Conservation (phyloP, 1,140 invertebrate genomes). For the Agrypnia vestita region DNA sequence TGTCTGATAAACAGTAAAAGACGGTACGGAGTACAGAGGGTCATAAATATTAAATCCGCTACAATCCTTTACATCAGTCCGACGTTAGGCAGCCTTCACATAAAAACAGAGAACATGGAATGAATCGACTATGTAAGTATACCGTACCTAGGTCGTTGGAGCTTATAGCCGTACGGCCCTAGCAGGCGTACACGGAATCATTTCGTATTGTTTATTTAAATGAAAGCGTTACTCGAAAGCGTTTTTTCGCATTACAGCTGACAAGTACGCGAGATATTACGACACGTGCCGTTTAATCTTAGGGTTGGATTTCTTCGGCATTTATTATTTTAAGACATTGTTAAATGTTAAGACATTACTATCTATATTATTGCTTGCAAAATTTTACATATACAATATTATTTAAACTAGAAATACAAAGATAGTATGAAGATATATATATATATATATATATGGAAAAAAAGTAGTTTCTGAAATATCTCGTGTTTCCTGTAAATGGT, state of each 20-base stretch:
- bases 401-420: too few species aligned
- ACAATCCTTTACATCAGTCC: constrained; percentile 51
- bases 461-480: too few species aligned
- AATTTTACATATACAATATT: too few species aligned
- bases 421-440: too few species aligned
- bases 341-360: too few species aligned
- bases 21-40: constrained; percentile 27
- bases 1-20: constrained; percentile 46
- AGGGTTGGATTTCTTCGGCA: too few species aligned
- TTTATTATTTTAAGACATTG: too few species aligned
- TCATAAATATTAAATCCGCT: constrained; percentile 56
- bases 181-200: constrained; percentile 22
- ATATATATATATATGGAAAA: too few species aligned
- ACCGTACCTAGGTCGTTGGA: not conserved
- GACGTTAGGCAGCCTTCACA: constrained; percentile 32
- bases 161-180: not conserved
- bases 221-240: constrained; percentile 13
- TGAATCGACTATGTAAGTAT: not conserved
- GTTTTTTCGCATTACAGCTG: not conserved
- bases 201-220: constrained; percentile 45
- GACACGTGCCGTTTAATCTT: constrained; percentile 9
- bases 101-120: constrained; percentile 30
- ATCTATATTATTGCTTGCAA: too few species aligned
- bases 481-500: too few species aligned
- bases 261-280: not conserved